These are phyloP conservation scores for Hydrozoanthus tunicans DNA, from an alignment of 64 coral and sea anemone genomes.

Conservation along the genomic window DNA sequence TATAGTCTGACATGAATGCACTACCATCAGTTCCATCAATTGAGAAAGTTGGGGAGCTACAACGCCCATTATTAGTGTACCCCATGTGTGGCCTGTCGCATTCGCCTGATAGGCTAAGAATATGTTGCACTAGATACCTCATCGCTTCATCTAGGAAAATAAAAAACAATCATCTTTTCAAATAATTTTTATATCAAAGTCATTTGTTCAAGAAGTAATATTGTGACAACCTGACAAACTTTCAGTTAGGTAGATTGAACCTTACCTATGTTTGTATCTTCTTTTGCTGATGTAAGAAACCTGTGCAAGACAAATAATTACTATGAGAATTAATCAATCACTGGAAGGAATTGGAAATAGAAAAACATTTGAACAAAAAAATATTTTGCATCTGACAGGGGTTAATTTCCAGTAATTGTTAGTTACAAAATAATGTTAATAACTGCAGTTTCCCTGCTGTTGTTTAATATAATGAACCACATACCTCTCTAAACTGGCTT, in stretches of 20 bases:
- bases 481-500: too few species aligned
- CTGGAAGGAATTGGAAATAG: background rate
- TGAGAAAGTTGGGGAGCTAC: slow-evolving; percentile 30
- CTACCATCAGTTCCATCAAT: background rate
- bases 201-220: too few species aligned
- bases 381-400: background rate
- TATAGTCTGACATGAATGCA: slow-evolving; percentile 57
- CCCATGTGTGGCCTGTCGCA: slow-evolving; percentile 9
- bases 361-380: background rate
- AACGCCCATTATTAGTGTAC: slow-evolving; percentile 10
- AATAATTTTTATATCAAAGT: background rate
- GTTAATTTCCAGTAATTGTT: background rate
- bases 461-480: too few species aligned
- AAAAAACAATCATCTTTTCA: background rate
- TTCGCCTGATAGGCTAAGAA: slow-evolving; percentile 73
- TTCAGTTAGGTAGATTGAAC: background rate
- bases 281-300: slow-evolving; percentile 94
- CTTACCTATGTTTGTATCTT: slow-evolving; percentile 91
- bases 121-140: slow-evolving; percentile 77
- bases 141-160: slow-evolving; percentile 71
- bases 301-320: slow-evolving; percentile 29
- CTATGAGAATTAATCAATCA: background rate
- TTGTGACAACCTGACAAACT: too few species aligned
- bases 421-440: background rate
- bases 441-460: background rate